Evolutionary conservation across 2,797 vertebrate genomes (phyloP), one percentile per base, ranked within the genome.

Genomic region (Lagodon rhomboides): DNA sequence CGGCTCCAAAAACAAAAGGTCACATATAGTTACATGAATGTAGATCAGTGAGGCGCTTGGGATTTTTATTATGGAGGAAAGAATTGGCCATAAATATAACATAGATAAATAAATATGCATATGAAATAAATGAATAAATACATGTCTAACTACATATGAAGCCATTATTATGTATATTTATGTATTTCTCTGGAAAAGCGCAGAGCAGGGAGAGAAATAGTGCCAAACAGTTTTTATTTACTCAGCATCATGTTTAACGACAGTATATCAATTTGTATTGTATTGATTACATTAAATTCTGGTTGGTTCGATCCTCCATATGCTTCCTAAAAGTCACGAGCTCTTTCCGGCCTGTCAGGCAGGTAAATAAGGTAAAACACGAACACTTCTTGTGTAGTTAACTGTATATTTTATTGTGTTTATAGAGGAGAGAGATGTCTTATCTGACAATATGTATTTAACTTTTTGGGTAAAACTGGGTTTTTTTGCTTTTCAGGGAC

Each of bases 321-420:
- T 27, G 23, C 17, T 23, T 64, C 12, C 47, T 64, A 30, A 34
- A 44, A 12, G 41, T 49, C 4, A 65, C 13, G 34, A 25, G 30
- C 60, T 70, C 30, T 71, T 50, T 77, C 25, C 61, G 47, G 27
- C 23, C 51, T 59, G 25, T 4, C 38, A 59, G 50, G n/a, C 49
- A 76, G 62, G 30, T 66, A 66, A 74, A 69, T 16, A 60, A 44
- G 41, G 50, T 73, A 13, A 83, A 76, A 70, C n/a, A 53, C 60
- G 27, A 61, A 50, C 64, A 23, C 2, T 68, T 30, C 4, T 44
- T 72, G 6, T 58, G n/a, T 64, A 67, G 58, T 75, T 54, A 76
- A 27, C 60, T 67, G 59, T 79, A 41, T 79, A 68, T 70, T 81
- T 67, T 13, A 77, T 66, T 83, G 80, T 77, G 65, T 73, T 69